Conservation (phyloP, 2,888 invertebrate species). For the Mechanitis mazaeus region DNA sequence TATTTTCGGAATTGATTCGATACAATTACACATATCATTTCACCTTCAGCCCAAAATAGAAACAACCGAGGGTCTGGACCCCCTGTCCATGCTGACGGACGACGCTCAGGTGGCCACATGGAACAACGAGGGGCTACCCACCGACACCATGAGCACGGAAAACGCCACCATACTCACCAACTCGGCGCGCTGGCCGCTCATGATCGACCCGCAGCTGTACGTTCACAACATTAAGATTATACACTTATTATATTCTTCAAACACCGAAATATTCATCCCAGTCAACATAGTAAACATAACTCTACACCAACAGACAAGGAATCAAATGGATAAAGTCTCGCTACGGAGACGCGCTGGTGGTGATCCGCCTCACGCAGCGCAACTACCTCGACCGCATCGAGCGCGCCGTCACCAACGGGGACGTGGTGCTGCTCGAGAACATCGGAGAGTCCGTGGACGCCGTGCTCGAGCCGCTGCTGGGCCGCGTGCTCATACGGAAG, state of each 20-base stretch:
- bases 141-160: constrained; percentile 95
- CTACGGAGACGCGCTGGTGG: constrained; percentile 83
- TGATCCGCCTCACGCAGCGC: constrained; percentile 86
- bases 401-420: constrained; percentile 83
- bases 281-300: no score
- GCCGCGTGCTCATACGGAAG: constrained; percentile 91
- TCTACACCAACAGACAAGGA: constrained; percentile 78
- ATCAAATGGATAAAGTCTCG: constrained; percentile 96
- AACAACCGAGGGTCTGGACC: constrained; percentile 86
- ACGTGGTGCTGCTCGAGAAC: constrained; percentile 89
- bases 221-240: constrained; percentile 28
- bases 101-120: constrained; percentile 94
- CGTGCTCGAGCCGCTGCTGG: constrained; percentile 91
- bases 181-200: constrained; percentile 94
- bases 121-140: constrained; percentile 96
- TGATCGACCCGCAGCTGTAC: constrained; percentile 93
- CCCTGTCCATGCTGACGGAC: constrained; percentile 90
- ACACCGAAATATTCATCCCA: no score
- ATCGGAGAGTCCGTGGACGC: constrained; percentile 93
- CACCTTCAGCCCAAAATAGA: constrained; percentile 81
- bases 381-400: constrained; percentile 91
- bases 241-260: no score
- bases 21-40: no score
- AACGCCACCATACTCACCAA: constrained; percentile 94
- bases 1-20: not conserved